A percentile compares a stretch with the other conserved stretches of the same genome.
Evolutionary conservation across 1,140 invertebrate genomes (phyloP).

Genomic region (Caenorhabditis inopinata): DNA sequence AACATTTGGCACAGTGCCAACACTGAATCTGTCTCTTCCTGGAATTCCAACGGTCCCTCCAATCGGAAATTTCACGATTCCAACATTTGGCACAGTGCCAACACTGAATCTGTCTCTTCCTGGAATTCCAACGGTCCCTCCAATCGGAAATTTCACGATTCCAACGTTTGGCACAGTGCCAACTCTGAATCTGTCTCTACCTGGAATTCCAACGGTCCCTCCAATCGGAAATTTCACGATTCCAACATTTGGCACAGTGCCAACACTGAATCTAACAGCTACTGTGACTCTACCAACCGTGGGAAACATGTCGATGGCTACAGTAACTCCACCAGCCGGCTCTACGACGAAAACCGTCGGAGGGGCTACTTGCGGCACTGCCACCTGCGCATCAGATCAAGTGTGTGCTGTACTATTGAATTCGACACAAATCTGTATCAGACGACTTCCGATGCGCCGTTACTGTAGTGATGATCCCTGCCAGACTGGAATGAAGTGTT

Average conservation of each 20-base stretch:
- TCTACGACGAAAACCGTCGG: too few relatives aligned
- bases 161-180: too few relatives aligned
- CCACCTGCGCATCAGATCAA: not conserved
- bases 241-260: not conserved
- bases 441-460: not conserved
- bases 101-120: not conserved
- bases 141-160: not conserved
- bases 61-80: too few relatives aligned
- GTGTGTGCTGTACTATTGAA: not conserved
- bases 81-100: too few relatives aligned
- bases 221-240: not conserved
- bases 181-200: not conserved
- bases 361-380: not conserved
- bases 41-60: too few relatives aligned
- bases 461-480: conserved; percentile 1
- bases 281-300: too few relatives aligned
- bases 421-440: not conserved
- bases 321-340: too few relatives aligned
- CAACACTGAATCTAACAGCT: not conserved
- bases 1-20: too few relatives aligned
- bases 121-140: not conserved
- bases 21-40: too few relatives aligned
- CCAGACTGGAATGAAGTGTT: not conserved
- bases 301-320: too few relatives aligned
- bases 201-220: not conserved